Conservation (phyloP, 1,140 invertebrate species). For the Drosophila ambigua region DNA sequence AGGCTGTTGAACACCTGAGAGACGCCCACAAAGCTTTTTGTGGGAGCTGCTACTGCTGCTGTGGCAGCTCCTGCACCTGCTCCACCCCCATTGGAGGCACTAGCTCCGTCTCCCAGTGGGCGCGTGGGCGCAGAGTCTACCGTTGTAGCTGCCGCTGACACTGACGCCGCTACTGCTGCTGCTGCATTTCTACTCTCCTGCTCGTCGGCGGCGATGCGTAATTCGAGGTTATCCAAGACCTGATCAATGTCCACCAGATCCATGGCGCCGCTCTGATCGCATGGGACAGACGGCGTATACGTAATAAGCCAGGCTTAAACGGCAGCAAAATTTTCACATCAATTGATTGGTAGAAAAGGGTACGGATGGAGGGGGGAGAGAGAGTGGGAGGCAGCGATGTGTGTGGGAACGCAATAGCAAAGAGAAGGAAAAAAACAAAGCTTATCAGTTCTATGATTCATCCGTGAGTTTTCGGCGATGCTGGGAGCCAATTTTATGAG, state of each 20-base stretch:
- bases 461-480: not conserved
- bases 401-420: not conserved
- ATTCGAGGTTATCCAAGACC: slow-evolving; percentile 93
- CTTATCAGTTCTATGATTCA: not conserved
- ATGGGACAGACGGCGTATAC: no score
- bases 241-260: slow-evolving; percentile 91
- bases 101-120: slow-evolving; percentile 50
- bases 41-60: slow-evolving; percentile 22
- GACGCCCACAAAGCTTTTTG: slow-evolving; percentile 75
- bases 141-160: slow-evolving; percentile 4
- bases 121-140: slow-evolving; percentile 9
- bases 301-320: slow-evolving; percentile 8
- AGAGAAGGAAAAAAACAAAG: slow-evolving; percentile 19
- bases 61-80: slow-evolving; percentile 3
- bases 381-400: no score
- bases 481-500: not conserved
- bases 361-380: no score
- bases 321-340: slow-evolving; percentile 22
- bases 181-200: slow-evolving; percentile 60
- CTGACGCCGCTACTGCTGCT: slow-evolving; percentile 84
- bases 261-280: slow-evolving; percentile 53
- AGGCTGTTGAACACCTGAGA: slow-evolving; percentile 87
- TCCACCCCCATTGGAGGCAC: slow-evolving; percentile 14
- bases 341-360: no score
- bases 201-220: slow-evolving; percentile 62